phyloP scores from a whole-genome alignment of 2,797 vertebrate species.

The Crax fasciolata region DNA sequence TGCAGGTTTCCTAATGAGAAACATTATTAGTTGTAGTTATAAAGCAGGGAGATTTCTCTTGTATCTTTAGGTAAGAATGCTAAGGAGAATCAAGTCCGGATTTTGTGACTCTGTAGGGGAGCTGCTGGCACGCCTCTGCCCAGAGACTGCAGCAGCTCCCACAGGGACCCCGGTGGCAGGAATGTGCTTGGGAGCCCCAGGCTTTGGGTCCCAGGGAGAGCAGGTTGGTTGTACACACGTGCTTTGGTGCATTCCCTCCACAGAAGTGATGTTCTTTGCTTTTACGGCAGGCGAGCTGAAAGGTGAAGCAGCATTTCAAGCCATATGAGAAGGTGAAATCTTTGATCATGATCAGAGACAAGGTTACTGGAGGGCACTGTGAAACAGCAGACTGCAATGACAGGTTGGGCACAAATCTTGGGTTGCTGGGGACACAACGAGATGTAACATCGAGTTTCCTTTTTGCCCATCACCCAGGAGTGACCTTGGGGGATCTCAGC shows the following conservation, averaged over 20 bases:
- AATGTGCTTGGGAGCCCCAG: neutral
- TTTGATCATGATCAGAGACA: neutral
- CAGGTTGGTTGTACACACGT: neutral
- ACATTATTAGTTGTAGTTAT: neutral
- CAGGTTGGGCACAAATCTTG: neutral
- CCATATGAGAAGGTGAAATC: neutral
- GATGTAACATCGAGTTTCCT: neutral
- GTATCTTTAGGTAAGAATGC: neutral
- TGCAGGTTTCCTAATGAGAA: neutral
- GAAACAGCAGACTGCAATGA: neutral
- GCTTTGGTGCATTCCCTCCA: neutral
- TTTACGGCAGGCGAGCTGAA: neutral
- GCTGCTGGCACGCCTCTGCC: neutral
- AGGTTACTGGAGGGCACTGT: neutral
- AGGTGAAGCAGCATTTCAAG: neutral
- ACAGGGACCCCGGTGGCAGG: accelerated
- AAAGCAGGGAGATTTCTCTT: neutral
- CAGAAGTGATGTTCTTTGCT: neutral
- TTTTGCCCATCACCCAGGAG: neutral
- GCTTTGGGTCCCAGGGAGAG: neutral
- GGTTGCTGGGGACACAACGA: neutral
- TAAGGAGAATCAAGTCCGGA: neutral
- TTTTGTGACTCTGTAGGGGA: neutral
- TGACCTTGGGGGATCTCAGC: neutral
- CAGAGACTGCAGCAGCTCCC: neutral